Base-by-base conservation (phyloP, 2,888 invertebrate species). In the Calameuta pallipes region DNA sequence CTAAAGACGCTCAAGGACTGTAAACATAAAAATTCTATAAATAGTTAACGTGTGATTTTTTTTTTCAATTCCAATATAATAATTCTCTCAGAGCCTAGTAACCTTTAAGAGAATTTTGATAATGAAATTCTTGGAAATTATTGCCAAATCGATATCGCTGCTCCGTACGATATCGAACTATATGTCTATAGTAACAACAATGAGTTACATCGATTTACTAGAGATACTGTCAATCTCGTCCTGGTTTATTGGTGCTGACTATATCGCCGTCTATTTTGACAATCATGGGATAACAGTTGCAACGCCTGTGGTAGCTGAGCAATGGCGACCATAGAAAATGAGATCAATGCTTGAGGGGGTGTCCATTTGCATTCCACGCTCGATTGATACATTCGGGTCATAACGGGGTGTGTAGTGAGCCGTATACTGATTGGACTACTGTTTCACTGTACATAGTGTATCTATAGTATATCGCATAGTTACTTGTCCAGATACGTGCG, bases 211-310 rank as follows among this genome's bases (percentile, higher is more conserved):
- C 71, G 71, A 71, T 71, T 34, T 34, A 13, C 33, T 4, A 13
- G 6, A 13, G 71, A 71, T 71, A 71, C 71, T 71, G 71, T 71
- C 71, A 71, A 31, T 71, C 71, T 13, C 71, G 71, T 71, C 33
- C 71, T 34, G 71, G 33, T 71, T 71, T 71, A 71, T 71, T 30
- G 71, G 71, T 23, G 71, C 71, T 71, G 71, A 71, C 71, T 71
- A 71, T 71, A 71, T 71, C 71, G 71, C 71, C 6, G 71, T 71
- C 33, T 71, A 34, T 71, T 71, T 71, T 71, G 71, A 71, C 71
- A 71, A 34, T 31, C 71, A 71, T 71, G 71, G 71, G 71, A 31
- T 71, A 33, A 31, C 71, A 71, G 56, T 23, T 71, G 71, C 71
- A 71, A 34, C 9, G 34, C 71, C 71, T 13, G 2, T 71, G 71